Conservation (phyloP, 2,113 vertebrate genomes). For the Myxocyprinus asiaticus region DNA sequence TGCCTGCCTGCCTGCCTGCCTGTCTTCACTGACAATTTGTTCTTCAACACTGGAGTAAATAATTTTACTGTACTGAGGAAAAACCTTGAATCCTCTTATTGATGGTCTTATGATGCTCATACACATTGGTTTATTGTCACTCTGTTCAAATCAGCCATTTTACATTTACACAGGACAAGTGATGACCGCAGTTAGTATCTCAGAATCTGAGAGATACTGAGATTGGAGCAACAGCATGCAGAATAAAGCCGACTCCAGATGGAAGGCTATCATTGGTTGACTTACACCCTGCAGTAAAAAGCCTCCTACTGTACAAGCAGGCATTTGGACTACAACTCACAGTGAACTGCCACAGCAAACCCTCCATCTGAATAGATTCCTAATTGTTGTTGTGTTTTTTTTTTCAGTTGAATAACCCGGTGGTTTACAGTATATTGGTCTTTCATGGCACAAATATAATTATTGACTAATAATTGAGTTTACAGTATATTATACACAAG, state of each 20-base stretch:
- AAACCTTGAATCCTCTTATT: not conserved
- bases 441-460: no score
- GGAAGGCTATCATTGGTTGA: slow-evolving; percentile 27
- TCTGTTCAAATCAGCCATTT: not conserved
- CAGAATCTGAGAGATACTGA: not conserved
- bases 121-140: not conserved
- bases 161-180: not conserved
- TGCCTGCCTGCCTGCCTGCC: no score
- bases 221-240: slow-evolving; percentile 31
- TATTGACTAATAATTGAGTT: no score
- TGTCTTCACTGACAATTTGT: no score
- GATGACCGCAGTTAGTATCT: slow-evolving; percentile 2
- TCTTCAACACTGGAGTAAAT: no score
- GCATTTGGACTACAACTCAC: slow-evolving; percentile 17
- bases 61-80: not conserved
- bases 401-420: slow-evolving; percentile 1
- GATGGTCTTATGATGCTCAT: not conserved
- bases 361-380: slow-evolving; percentile 2
- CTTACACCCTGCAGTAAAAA: not conserved
- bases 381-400: not conserved
- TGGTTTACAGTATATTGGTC: not conserved
- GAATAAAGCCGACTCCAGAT: slow-evolving; percentile 17
- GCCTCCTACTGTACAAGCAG: slow-evolving; percentile 4
- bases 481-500: no score
- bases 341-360: slow-evolving; percentile 35